A percentile compares a stretch with the other conserved stretches of the same genome.
These are phyloP conservation scores for Porites lobata DNA, from an alignment of 92 coral and sea anemone genomes.

Conservation along the genomic window DNA sequence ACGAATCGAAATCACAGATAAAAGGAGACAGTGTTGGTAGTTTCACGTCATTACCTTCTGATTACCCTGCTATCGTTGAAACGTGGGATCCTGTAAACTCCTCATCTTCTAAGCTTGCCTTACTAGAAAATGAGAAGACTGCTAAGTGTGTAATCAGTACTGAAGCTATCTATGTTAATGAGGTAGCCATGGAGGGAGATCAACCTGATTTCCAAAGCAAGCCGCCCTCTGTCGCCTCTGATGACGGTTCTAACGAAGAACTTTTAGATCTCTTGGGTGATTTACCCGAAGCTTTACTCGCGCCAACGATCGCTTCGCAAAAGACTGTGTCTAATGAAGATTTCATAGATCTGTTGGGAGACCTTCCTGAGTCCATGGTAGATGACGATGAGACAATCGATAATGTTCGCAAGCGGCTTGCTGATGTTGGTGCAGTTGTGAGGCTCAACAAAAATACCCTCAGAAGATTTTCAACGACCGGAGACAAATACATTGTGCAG, in stretches of 20 bases:
- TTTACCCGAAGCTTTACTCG: slow-evolving; percentile 77
- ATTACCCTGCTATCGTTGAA: slow-evolving; percentile 35
- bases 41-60: slow-evolving; percentile 66
- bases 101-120: slow-evolving; percentile 37
- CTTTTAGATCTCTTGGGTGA: slow-evolving; percentile 81
- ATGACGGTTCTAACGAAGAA: slow-evolving; percentile 41
- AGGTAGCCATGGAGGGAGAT: neutral
- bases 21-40: slow-evolving; percentile 53
- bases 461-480: slow-evolving; percentile 81
- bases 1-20: slow-evolving; percentile 28
- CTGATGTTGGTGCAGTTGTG: slow-evolving; percentile 82
- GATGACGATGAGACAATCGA: slow-evolving; percentile 88
- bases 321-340: slow-evolving; percentile 53
- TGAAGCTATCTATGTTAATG: neutral
- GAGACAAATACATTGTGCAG: slow-evolving; percentile 88
- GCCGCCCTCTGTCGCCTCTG: neutral
- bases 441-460: slow-evolving; percentile 77
- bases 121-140: slow-evolving; percentile 21
- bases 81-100: neutral
- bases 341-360: slow-evolving; percentile 73
- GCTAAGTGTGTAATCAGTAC: neutral
- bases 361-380: slow-evolving; percentile 88
- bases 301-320: slow-evolving; percentile 42
- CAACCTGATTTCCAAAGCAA: neutral
- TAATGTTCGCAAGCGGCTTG: slow-evolving; percentile 77